A percentile compares a stretch with the other conserved stretches of the same genome.
These are phyloP conservation scores for Scaptodrosophila latifasciaeformis DNA, from an alignment of 2,888 invertebrate genomes.

Conservation along the genomic window DNA sequence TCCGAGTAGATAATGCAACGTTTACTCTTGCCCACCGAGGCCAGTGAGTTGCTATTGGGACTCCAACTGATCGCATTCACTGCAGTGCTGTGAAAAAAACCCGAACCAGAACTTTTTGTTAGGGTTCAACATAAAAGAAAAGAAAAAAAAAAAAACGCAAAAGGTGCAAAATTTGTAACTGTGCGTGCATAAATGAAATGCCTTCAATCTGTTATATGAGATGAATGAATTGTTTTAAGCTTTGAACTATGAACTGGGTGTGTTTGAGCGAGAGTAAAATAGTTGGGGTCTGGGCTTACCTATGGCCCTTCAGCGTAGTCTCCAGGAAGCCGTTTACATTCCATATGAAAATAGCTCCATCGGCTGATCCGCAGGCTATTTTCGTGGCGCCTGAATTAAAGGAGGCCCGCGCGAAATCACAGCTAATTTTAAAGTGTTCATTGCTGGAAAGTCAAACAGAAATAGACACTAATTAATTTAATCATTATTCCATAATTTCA, in stretches of 20 bases:
- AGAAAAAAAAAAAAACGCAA: slow-evolving; percentile 21
- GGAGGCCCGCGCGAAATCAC: slow-evolving; percentile 94
- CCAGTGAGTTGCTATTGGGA: slow-evolving; percentile 86
- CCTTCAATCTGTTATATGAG: slow-evolving; percentile 6
- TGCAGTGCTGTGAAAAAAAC: slow-evolving; percentile 81
- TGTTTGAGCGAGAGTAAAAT: too few relatives aligned
- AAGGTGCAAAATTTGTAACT: slow-evolving; percentile 20
- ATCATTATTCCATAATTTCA: too few relatives aligned
- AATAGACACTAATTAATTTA: not conserved
- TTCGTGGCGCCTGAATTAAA: slow-evolving; percentile 94
- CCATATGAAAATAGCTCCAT: slow-evolving; percentile 96
- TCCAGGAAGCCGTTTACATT: slow-evolving; percentile 86
- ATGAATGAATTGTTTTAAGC: too few relatives aligned
- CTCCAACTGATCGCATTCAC: slow-evolving; percentile 94
- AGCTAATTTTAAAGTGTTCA: slow-evolving; percentile 95
- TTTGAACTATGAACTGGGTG: too few relatives aligned
- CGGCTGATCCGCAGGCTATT: slow-evolving; percentile 92
- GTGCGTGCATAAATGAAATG: not conserved
- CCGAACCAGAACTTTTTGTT: slow-evolving; percentile 56
- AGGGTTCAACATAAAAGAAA: slow-evolving; percentile 30
- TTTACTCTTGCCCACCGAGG: slow-evolving; percentile 89
- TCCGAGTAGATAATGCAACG: slow-evolving; percentile 89
- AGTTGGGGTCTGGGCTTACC: slow-evolving; percentile 75
- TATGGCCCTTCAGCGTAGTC: slow-evolving; percentile 86
- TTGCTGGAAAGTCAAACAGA: slow-evolving; percentile 78